Percentiles rank a stretch among this genome's conserved stretches.
phyloP scores from a whole-genome alignment of 2,113 vertebrate genomes.

The Poicephalus gulielmi region DNA sequence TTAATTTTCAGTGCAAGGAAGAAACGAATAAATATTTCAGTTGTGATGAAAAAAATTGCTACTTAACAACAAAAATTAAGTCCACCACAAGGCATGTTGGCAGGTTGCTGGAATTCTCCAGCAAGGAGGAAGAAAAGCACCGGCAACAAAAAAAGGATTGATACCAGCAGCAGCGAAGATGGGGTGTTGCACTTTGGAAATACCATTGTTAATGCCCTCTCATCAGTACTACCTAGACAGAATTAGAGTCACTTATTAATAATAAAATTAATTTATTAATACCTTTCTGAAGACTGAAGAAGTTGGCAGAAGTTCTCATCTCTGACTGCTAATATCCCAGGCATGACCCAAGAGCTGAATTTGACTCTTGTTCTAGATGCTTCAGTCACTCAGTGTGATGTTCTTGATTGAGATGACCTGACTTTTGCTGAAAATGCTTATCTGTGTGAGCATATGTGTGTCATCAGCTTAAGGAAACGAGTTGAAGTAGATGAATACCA shows the following conservation, averaged over 20 bases:
- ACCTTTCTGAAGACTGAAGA: not conserved
- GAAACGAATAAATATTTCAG: not conserved
- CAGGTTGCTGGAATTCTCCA: not conserved
- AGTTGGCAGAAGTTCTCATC: not conserved
- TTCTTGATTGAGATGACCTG: not conserved
- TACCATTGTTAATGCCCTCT: not conserved
- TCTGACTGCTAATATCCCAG: not conserved
- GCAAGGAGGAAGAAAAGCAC: not conserved
- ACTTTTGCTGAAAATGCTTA: not conserved
- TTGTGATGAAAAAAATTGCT: not conserved
- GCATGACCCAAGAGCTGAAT: not conserved
- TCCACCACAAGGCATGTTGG: not conserved
- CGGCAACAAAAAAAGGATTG: not conserved
- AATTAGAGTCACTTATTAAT: not conserved
- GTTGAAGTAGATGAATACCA: not conserved
- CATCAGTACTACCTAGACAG: not conserved
- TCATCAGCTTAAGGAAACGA: not conserved
- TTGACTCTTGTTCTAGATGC: not conserved
- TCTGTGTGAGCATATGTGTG: not conserved
- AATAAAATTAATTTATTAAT: not conserved
- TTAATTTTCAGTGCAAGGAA: not conserved
- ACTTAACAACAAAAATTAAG: not conserved
- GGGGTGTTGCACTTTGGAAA: not conserved
- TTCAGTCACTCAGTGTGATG: not conserved
- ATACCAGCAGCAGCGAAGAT: not conserved